Evolutionary conservation across 1,140 invertebrate genomes (phyloP), one percentile per base, ranked within the genome.

Genomic region (Diorhabda carinulata): DNA sequence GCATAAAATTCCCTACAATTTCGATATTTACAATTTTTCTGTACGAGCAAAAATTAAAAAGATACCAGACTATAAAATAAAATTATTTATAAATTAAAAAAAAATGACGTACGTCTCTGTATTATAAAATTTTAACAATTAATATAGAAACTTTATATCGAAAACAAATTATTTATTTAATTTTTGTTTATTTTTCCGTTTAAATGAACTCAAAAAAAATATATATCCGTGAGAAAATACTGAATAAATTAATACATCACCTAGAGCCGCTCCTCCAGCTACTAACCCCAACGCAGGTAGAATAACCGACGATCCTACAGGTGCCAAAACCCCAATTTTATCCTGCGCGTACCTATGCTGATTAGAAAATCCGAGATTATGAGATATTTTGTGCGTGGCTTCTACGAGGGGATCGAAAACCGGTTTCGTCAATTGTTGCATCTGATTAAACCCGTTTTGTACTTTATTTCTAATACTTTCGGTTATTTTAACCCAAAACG

Each of bases 181-280:
- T 25, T 25, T 25, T 25, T 25, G 25, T 25, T 25, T 25, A 1
- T 25, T 25, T 25, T 25, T 25, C 1, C 25, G 25, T 25, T 25
- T 25, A 25, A 25, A 25, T 25, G 25, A 25, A 1, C 25, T 25
- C 25, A 25, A 25, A 25, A 25, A 25, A 25, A 25, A 25, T 25
- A 25, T 25, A 25, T 25, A 25, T 25, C 25, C 25, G 25, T 1
- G 25, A 25, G 25, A 25, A 25, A 25, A 1, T 25, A 25, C 25
- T 25, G 25, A 25, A 25, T 25, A 25, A 25, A 25, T 25, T 25
- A 25, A 25, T 25, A 25, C 25, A 25, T 66, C 42, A 2, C 90
- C 91, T 4, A 92, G 82, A 61, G 91, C 91, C 8, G 91, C 90
- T 3, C 91, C 92, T 2, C 91, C 90, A 25, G 91, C 91, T 68